These are phyloP conservation scores for Dendrolimus houi DNA, from an alignment of 2,888 invertebrate genomes.

Conservation along the genomic window DNA sequence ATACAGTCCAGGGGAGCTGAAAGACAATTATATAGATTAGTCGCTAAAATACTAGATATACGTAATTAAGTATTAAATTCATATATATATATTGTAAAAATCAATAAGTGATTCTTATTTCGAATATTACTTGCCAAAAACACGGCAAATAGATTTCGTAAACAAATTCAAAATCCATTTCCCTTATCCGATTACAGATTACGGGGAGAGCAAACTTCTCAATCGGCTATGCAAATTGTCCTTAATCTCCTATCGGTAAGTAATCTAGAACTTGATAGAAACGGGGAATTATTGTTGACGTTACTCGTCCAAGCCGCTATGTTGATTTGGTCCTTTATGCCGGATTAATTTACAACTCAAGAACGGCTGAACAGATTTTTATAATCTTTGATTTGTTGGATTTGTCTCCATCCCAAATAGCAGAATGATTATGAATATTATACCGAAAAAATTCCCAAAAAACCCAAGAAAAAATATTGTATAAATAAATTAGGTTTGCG, in stretches of 20 bases:
- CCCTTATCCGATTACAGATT: not conserved
- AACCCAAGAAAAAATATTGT: too few relatives aligned
- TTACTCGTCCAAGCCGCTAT: not conserved
- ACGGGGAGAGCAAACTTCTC: not conserved
- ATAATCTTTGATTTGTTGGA: too few relatives aligned
- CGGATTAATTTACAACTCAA: too few relatives aligned
- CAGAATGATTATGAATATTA: too few relatives aligned
- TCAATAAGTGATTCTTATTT: constrained; percentile 2
- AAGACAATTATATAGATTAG: too few relatives aligned
- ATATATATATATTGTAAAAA: not conserved
- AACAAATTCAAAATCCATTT: not conserved
- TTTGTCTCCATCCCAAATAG: too few relatives aligned
- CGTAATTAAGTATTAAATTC: too few relatives aligned
- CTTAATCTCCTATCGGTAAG: not conserved
- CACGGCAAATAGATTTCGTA: not conserved
- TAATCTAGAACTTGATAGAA: not conserved
- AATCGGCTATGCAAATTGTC: not conserved
- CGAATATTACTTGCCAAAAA: not conserved
- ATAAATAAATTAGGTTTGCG: too few relatives aligned
- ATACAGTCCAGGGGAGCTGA: too few relatives aligned
- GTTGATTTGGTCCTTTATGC: not conserved
- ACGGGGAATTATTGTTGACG: not conserved
- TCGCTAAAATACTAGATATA: too few relatives aligned
- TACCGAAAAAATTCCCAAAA: too few relatives aligned
- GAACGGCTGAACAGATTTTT: too few relatives aligned